These are phyloP conservation scores for Thalpophila matura DNA, from an alignment of 2,888 invertebrate genomes.

Conservation along the genomic window DNA sequence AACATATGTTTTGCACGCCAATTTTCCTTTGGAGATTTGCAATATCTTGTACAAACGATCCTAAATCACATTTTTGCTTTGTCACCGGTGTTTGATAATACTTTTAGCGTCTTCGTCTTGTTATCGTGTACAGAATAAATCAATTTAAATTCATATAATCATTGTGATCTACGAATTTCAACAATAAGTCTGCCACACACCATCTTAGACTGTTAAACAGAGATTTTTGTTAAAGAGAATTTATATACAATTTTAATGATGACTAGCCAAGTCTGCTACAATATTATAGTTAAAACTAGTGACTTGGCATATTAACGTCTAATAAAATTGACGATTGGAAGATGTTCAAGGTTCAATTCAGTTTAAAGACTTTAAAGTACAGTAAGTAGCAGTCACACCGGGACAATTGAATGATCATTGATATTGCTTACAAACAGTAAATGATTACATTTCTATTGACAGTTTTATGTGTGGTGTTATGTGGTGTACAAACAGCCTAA, in stretches of 20 bases:
- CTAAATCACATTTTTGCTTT: background rate
- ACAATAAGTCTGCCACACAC: background rate
- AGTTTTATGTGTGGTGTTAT: conserved; percentile 54
- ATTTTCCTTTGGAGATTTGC: conserved; percentile 26
- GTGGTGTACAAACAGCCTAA: conserved; percentile 46
- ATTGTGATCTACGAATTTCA: conserved; percentile 14
- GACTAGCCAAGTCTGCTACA: too few relatives aligned
- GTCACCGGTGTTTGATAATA: background rate
- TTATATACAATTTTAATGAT: conserved; percentile 3
- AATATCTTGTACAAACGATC: conserved; percentile 1
- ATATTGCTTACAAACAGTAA: conserved; percentile 56
- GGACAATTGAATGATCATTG: conserved; percentile 59
- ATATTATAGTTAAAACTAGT: conserved; percentile 8
- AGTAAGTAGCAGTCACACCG: conserved; percentile 19
- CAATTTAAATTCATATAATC: background rate
- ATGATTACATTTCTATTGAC: conserved; percentile 59
- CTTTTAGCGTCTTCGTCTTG: background rate
- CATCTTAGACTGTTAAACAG: background rate
- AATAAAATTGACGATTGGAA: conserved; percentile 11
- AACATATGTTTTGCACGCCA: conserved; percentile 31
- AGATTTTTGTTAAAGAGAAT: too few relatives aligned
- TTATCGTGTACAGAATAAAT: background rate
- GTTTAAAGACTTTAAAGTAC: conserved; percentile 3
- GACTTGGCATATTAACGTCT: background rate
- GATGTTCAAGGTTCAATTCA: conserved; percentile 27